Evolutionary conservation across 2,888 invertebrate species (phyloP), one percentile per base, ranked within the genome.

Genomic region (Tetramorium bicarinatum): DNA sequence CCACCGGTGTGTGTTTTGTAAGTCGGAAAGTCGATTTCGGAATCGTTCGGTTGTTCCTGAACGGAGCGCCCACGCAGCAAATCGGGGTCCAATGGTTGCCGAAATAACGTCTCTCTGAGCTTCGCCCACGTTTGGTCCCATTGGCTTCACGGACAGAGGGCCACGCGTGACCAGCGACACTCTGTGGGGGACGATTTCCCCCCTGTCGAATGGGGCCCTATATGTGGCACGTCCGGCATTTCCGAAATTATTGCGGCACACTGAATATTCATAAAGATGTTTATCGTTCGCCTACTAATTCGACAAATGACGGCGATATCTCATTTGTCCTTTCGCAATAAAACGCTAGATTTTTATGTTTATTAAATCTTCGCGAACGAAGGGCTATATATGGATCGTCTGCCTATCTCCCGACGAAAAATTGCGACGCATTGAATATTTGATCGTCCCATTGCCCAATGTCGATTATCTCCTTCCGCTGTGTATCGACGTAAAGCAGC

Each of bases 91-190:
- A 62, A 54, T 61, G 59, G 83, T 87, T 89, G 85, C 85, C 90
- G 88, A 90, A 90, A 89, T 86, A 89, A 91, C 89, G 90, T 92
- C 92, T 91, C 91, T 66, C 44, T 25, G 66, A 29, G 89, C 86
- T 84, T 88, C 88, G 87, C 89, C 86, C 86, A 88, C 88, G 64
- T 59, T 49, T 34, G 47, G 66, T 72, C 66, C 61, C 54, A 44
- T 18, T 25, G 49, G 21, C 25, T n/a, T 13, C 76, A 66, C 84
- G 13, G 44, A 15, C 54, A 59, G 83, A 77, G 79, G 83, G 84
- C 81, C 76, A 29, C 44, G 21, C 44, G 54, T 81, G 59, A 47
- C 59, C 49, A 21, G 38, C 49, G 47, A 18, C 21, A 29, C 44
- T 72, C 62, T 72, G 79, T 56, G 54, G n/a, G 69, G 67, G 34